Base-by-base conservation (phyloP, 1,140 invertebrate genomes). In the Ceratina calcarata region DNA sequence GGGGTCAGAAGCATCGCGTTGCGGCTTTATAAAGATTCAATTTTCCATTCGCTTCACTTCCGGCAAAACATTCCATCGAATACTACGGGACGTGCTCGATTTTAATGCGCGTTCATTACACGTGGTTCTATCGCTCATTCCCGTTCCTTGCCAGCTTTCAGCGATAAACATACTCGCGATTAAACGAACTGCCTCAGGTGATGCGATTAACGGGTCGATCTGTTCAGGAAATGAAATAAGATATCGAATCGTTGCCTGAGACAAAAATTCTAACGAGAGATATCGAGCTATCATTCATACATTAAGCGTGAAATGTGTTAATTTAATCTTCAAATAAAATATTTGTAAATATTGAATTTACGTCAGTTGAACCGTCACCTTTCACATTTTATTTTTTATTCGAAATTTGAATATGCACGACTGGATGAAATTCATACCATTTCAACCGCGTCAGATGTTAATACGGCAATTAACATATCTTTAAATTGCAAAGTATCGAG, bases 11-110 rank as follows among this genome's bases (percentile, higher is more conserved):
- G 3, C 3, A 49, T 27, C 51, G 18, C 20, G 51, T 24, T 18
- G 24, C 51, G 24, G 61, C 32, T 61, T 71, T 55, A 61, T 53
- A 60, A 73, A 79, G 76, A 82, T 82, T 82, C 76, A 82, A 82
- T 82, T 82, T 82, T 82, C 80, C 69, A 32, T 61, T 80, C 72
- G 60, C 49, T 37, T 67, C 27, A 70, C 67, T 83, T 83, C 72
- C 81, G 78, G 78, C 49, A 70, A 83, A 75, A 22, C 66, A 75
- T 75, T 60, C 57, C 22, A 65, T 68, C 18, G 45, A 53, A 45
- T 16, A 18, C 16, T 45, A 27, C 53, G 62, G 4, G 61, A 71
- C 55, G 78, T 4, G 37, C 55, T 60, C 55, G 81, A 81, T 83
- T 81, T 81, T 77, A 66, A 66, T 55, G 74, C 78, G 69, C 67